A percentile compares a stretch with the other conserved stretches of the same genome.
Evolutionary conservation across 2,113 vertebrate genomes (phyloP).

Genomic region (Trachemys scripta): DNA sequence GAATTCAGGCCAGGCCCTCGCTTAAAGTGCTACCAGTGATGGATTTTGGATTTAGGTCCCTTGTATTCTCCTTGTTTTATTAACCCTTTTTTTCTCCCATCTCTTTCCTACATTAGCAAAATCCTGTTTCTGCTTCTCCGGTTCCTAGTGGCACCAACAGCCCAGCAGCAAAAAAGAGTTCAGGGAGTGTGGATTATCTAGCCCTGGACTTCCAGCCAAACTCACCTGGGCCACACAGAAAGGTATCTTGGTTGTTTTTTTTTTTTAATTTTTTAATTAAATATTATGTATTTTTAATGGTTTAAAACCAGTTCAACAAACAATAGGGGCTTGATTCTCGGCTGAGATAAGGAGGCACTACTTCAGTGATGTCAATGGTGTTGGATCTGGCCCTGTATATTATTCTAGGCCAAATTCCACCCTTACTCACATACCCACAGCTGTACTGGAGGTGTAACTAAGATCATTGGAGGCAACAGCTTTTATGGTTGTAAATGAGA

Average conservation of each 20-base stretch:
- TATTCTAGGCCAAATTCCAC: background rate
- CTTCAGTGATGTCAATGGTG: background rate
- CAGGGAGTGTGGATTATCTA: constrained; percentile 93
- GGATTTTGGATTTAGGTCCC: background rate
- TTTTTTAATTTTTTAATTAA: background rate
- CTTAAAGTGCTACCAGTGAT: background rate
- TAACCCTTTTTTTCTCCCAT: constrained; percentile 22
- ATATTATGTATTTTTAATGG: background rate
- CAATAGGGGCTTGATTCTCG: background rate
- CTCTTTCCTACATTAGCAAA: constrained; percentile 86
- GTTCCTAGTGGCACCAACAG: constrained; percentile 95
- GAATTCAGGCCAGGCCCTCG: background rate
- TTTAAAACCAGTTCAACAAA: background rate
- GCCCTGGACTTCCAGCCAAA: constrained; percentile 96
- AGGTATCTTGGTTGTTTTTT: constrained; percentile 78
- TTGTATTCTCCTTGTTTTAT: constrained; percentile 37
- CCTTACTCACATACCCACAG: background rate
- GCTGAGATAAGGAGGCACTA: background rate
- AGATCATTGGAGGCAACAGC: background rate
- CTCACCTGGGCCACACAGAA: constrained; percentile 95
- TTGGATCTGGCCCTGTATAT: background rate
- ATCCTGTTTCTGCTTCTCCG: constrained; percentile 96
- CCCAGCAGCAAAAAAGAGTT: constrained; percentile 93
- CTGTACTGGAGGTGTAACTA: background rate
- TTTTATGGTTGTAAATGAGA: background rate